Evolutionary conservation across 92 coral and sea anemone species (phyloP), one percentile per base, ranked within the genome.

Genomic region (Diadumene lineata): DNA sequence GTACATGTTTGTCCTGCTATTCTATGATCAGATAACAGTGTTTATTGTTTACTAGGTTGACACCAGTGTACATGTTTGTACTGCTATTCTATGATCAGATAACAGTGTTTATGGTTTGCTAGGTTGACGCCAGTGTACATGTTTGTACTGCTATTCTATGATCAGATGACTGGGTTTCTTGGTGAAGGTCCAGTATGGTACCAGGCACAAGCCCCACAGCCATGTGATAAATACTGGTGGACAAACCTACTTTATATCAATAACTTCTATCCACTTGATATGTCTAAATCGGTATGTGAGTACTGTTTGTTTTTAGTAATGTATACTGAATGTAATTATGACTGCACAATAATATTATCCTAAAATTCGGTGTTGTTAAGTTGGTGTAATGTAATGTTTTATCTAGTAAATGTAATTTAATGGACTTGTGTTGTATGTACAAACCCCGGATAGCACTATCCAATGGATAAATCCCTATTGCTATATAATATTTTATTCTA

Each of bases 141-240:
- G 96, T 86, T 90, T 69, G 88, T 92, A 31, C 30, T 92, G 28
- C 72, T 92, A 70, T 91, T 91, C 58, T 74, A 29, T 31, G 86
- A 66, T 68, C 86, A 88, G 68, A 72, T 91, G 62, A 61, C 10
- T 1, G 86, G 86, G 27, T 88, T 88, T 57, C 55, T 92, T 0
- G 89, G 87, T 4, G 82, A 85, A 58, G 89, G 93, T 0, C 97
- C 97, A 13, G 0, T 67, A 31, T 92, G 97, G 97, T 82, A 69
- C 57, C 19, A 21, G 1, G n/a, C 4, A 15, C 86, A 92, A 50
- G 11, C 28, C 10, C 58, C 56, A 10, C 82, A 79, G 17, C 34
- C 34, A 0, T 92, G 97, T 76, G 79, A 61, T 31, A 82, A 92
- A 31, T 88, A 88, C 74, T 91, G 97, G 97, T 91, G 97, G 97